Base-by-base conservation (phyloP, 2,113 vertebrate species). In the Oryzias woworae region DNA sequence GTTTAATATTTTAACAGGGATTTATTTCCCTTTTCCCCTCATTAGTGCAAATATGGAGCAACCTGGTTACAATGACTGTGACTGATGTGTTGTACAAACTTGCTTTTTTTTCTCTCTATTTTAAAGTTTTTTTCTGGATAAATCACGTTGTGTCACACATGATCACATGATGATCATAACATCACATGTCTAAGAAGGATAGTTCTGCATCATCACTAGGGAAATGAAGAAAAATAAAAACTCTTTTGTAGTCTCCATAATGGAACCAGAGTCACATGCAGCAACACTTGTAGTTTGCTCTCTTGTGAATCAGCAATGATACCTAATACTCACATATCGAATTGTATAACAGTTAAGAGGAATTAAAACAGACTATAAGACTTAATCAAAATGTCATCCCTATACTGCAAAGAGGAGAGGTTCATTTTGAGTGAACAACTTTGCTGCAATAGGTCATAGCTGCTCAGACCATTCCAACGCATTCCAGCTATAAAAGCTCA, bases 401-500 rank as follows among this genome's bases (percentile, higher is more conserved):
- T 51, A 58, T 62, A 14, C 10, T 44, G 42, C 60, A 1, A 26
- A 47, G 6, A 17, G 36, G 36, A 36, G 28, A 65, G 28, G 58
- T 60, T 73, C 28, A 31, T 62, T 54, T 61, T 47, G 24, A 60
- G 45, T 22, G 36, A 50, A 49, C 18, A 45, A 44, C 7, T 15
- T 54, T 66, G 22, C 49, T 2, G 51, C 41, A 28, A 22, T 41
- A 2, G 24, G 18, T 67, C 69, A 53, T 26, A 51, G 45, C 62
- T 51, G 52, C 56, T 82, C 47, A 80, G 69, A 71, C 66, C 72
- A 83, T 72, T 65, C 66, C 57, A 23, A 53, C 24, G 22, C 73
- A 71, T 84, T 87, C 67, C 82, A 72, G 58, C 64, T 53, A 65
- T 77, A 76, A 80, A 84, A 80, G 71, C 59, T 75, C 67, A 63